Evolutionary conservation across 2,797 vertebrate species (phyloP), one percentile per base, ranked within the genome.

Genomic region (Eulemur mongoz): DNA sequence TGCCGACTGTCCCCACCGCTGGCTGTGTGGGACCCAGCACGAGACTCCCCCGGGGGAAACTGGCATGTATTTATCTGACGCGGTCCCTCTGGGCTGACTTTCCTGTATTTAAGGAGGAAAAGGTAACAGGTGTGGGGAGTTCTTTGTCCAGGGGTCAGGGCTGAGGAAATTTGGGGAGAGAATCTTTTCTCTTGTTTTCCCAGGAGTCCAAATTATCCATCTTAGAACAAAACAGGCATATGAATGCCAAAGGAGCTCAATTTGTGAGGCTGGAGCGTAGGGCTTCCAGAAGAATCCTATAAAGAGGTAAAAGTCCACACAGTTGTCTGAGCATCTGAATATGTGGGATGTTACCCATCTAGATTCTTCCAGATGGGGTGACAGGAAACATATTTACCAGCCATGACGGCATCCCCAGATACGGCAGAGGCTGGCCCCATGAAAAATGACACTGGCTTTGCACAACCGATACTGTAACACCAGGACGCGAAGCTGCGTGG

Each of bases 391-490:
- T 80, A 30, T 17, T 78, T 43, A 78, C 43, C 12, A 22, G 14
- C 38, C 25, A 18, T 22, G 38, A 43, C 32, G n/a, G 11, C 11
- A n/a, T 69, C 12, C 4, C 10, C 0, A 23, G 2, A 1, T 2
- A 20, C 4, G 32, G 18, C 22, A 17, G 40, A 45, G 14, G 20
- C 52, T 89, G 38, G n/a, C 52, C n/a, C 38, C 32, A 35, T 27
- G 25, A 43, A 65, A 52, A n/a, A 25, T 61, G 57, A 50, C 4
- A 7, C 79, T 40, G 32, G 40, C n/a, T 85, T 52, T 50, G 43
- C 50, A 35, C 1, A 14, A 20, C 50, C 5, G 15, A 15, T 2
- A 38, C 0, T 2, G 13, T 25, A 32, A 48, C 27, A 35, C 7
- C 1, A 59, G 43, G 9, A 35, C 22, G 52, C 0, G 5, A 61